phyloP scores from a whole-genome alignment of 2,113 vertebrate species.

The Pseudolaguvia tuberculata region DNA sequence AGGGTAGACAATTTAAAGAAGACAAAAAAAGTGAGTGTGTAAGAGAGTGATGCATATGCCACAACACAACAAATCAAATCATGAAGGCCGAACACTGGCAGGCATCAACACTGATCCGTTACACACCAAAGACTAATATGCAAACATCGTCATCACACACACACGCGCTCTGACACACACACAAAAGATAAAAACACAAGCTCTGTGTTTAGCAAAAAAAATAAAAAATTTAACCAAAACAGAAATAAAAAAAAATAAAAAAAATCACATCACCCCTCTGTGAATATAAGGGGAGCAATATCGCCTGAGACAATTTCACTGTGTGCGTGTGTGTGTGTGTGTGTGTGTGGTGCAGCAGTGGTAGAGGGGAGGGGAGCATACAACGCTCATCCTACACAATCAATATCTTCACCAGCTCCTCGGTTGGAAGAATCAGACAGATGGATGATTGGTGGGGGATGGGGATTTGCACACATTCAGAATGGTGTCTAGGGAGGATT shows the following conservation, averaged over 20 bases:
- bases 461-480: constrained; percentile 11
- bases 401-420: constrained; percentile 42
- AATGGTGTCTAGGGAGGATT: constrained; percentile 27
- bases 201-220: constrained; percentile 29
- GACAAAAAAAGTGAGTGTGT: constrained; percentile 16
- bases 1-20: not conserved
- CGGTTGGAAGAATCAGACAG: constrained; percentile 35
- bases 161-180: constrained; percentile 27
- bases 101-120: constrained; percentile 47
- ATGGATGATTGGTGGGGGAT: constrained; percentile 18
- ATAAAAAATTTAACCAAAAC: constrained; percentile 8
- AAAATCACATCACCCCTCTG: constrained; percentile 26
- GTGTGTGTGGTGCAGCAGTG: not conserved
- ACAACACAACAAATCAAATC: constrained; percentile 51
- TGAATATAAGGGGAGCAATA: constrained; percentile 53
- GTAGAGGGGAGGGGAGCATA: constrained; percentile 2
- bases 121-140: constrained; percentile 47
- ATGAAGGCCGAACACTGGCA: constrained; percentile 49
- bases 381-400: constrained; percentile 36
- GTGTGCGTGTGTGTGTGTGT: not conserved
- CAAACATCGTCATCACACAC: constrained; percentile 40
- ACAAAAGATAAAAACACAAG: constrained; percentile 39
- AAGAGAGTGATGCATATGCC: constrained; percentile 47
- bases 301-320: constrained; percentile 51
- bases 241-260: constrained; percentile 6